Evolutionary conservation across 2,113 vertebrate species (phyloP).

Genomic region (Equus quagga): DNA sequence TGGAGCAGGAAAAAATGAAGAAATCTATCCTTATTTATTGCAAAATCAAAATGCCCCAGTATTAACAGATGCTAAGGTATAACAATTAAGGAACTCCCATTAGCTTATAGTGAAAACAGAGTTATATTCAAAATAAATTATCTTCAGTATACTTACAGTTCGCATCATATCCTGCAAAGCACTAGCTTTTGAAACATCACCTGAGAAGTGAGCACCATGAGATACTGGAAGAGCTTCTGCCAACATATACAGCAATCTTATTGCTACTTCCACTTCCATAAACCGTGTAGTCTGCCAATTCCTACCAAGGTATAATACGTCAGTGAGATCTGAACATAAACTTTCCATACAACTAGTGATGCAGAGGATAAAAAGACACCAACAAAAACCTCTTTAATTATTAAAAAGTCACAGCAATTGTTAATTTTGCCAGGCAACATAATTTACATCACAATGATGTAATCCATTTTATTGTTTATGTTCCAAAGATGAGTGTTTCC

Average conservation of each 20-base stretch:
- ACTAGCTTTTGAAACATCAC: slow-evolving; percentile 95
- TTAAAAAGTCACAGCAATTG: neutral
- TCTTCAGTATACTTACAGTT: slow-evolving; percentile 89
- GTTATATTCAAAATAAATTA: slow-evolving; percentile 53
- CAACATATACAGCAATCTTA: slow-evolving; percentile 97
- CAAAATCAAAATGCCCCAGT: neutral
- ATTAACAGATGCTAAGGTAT: slow-evolving; percentile 35
- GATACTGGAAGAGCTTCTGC: slow-evolving; percentile 97
- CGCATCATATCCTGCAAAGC: slow-evolving; percentile 99
- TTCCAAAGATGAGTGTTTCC: neutral
- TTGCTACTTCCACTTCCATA: slow-evolving; percentile 98
- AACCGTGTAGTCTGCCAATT: slow-evolving; percentile 94
- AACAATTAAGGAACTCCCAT: neutral
- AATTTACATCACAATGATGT: neutral
- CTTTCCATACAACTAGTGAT: neutral
- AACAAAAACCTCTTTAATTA: neutral
- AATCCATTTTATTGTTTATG: neutral
- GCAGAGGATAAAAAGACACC: neutral
- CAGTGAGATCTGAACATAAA: neutral
- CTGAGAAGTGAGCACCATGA: slow-evolving; percentile 97
- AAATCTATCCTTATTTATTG: slow-evolving; percentile 43
- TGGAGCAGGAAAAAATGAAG: slow-evolving; percentile 81
- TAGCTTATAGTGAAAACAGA: slow-evolving; percentile 5
- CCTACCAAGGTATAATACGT: slow-evolving; percentile 83
- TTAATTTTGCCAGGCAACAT: slow-evolving; percentile 14